These are phyloP conservation scores for Coenonympha glycerion DNA, from an alignment of 2,888 invertebrate species.

Conservation along the genomic window DNA sequence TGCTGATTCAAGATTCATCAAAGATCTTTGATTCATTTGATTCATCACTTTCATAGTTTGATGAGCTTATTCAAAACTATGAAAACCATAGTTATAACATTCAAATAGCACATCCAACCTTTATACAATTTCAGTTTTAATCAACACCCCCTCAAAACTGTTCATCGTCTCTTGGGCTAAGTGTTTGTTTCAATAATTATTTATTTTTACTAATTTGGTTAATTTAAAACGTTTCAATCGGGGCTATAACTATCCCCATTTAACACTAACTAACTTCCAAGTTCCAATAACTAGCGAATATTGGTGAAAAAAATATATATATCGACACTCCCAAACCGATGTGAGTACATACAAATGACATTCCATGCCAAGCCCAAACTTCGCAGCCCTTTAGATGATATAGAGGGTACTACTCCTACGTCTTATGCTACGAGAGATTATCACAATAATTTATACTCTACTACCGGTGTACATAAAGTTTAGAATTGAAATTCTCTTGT, in stretches of 20 bases:
- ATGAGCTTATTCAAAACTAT: too few species aligned
- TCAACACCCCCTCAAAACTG: constrained; percentile 34
- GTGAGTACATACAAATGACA: constrained; percentile 35
- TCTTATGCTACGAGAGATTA: constrained; percentile 34
- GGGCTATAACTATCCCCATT: constrained; percentile 19
- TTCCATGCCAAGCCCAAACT: constrained; percentile 39
- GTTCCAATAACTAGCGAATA: constrained; percentile 26
- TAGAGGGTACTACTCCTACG: constrained; percentile 18
- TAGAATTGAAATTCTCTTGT: too few species aligned
- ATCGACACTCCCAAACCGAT: constrained; percentile 17
- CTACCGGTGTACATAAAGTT: too few species aligned
- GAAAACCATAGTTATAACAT: too few species aligned
- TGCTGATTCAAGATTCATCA: too few species aligned
- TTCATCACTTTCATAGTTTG: too few species aligned
- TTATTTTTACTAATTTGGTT: constrained; percentile 53
- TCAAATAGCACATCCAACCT: too few species aligned
- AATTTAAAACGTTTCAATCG: constrained; percentile 32
- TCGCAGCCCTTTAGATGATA: constrained; percentile 23
- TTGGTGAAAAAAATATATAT: constrained; percentile 12
- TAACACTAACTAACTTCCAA: constrained; percentile 16
- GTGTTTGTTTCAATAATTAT: constrained; percentile 29
- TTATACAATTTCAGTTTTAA: too few species aligned
- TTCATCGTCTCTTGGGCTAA: constrained; percentile 23
- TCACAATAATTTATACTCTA: constrained; percentile 31
- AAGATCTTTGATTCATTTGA: too few species aligned